Evolutionary conservation across 2,113 vertebrate genomes (phyloP).

Genomic region (Atherinomorus stipes): DNA sequence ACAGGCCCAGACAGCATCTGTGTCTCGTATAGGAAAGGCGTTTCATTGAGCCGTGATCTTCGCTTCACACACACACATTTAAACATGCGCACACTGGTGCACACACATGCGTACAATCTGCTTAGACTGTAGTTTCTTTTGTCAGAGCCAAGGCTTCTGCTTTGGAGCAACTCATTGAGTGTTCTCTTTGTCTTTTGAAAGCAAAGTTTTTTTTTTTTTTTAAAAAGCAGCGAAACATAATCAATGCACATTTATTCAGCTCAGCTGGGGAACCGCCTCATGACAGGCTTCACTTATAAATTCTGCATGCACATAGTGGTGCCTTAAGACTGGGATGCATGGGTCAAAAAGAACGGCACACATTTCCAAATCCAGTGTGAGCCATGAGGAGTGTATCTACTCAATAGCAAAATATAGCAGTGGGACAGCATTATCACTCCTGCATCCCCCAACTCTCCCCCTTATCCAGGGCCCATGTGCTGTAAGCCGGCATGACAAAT

Average conservation of each 20-base stretch:
- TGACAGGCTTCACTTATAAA: slow-evolving; percentile 21
- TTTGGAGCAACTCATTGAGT: slow-evolving; percentile 37
- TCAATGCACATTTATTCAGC: slow-evolving; percentile 21
- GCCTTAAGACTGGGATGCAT: slow-evolving; percentile 20
- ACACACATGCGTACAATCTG: slow-evolving; percentile 16
- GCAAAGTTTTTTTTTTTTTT: too few species aligned
- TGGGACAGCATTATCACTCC: slow-evolving; percentile 45
- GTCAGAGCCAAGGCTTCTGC: slow-evolving; percentile 52
- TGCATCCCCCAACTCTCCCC: background rate
- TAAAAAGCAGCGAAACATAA: slow-evolving; percentile 8
- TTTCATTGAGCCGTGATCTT: slow-evolving; percentile 71
- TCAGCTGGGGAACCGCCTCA: background rate
- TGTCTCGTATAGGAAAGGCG: slow-evolving; percentile 65
- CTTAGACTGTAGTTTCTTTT: slow-evolving; percentile 54
- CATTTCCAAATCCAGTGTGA: slow-evolving; percentile 24
- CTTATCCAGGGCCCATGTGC: slow-evolving; percentile 49
- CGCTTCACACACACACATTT: slow-evolving; percentile 11
- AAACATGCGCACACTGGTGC: slow-evolving; percentile 8
- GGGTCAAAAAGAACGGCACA: slow-evolving; percentile 46
- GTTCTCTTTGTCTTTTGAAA: slow-evolving; percentile 46
- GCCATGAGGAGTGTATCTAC: slow-evolving; percentile 52
- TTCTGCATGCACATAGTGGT: background rate
- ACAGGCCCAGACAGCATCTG: slow-evolving; percentile 72
- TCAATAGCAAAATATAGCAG: slow-evolving; percentile 58
- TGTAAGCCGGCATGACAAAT: slow-evolving; percentile 77